A percentile compares a stretch with the other conserved stretches of the same genome.
Evolutionary conservation across 2,797 vertebrate species (phyloP).

Genomic region (Tapirus indicus): DNA sequence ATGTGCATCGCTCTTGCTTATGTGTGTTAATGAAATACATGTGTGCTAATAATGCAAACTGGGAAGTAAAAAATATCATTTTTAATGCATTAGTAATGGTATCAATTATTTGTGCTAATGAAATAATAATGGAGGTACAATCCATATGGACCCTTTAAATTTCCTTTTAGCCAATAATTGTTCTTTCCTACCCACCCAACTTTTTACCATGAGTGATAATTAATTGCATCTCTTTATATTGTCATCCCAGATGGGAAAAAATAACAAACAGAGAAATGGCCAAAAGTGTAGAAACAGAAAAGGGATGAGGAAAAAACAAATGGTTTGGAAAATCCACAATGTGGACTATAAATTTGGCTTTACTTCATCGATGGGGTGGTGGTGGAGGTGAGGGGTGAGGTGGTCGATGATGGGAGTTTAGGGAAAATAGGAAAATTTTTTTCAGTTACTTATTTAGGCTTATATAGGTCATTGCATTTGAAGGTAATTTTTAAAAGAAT

Average conservation of each 20-base stretch:
- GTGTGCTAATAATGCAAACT: constrained; percentile 62
- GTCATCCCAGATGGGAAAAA: background rate
- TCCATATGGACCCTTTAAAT: background rate
- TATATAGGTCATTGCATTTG: background rate
- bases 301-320: background rate
- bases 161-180: constrained; percentile 37
- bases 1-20: constrained; percentile 55
- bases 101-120: constrained; percentile 57
- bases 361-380: background rate
- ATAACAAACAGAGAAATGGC: constrained; percentile 16
- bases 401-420: background rate
- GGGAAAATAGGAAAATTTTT: background rate
- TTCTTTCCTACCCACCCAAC: constrained; percentile 22
- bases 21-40: constrained; percentile 68
- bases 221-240: constrained; percentile 48
- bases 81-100: constrained; percentile 48
- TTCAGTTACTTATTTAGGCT: background rate
- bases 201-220: constrained; percentile 7
- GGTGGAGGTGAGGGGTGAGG: background rate
- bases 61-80: constrained; percentile 64
- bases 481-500: constrained; percentile 45
- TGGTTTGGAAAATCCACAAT: background rate
- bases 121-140: constrained; percentile 34
- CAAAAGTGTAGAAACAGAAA: constrained; percentile 47
- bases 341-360: constrained; percentile 10